Conservation (phyloP, 2,797 vertebrate genomes). For the Streptopelia turtur region DNA sequence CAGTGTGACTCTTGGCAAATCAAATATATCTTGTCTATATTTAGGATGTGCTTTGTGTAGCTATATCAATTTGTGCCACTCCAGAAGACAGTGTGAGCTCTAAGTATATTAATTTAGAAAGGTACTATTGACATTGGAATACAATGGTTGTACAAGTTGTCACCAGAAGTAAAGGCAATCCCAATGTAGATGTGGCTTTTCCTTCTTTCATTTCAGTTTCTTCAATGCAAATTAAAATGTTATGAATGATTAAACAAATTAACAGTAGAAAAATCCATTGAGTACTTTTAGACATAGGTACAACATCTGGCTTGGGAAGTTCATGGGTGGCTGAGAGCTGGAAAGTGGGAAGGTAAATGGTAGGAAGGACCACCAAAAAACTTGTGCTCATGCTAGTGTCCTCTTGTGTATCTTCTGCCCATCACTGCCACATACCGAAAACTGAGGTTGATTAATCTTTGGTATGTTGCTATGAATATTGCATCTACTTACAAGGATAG, state of each 20-base stretch:
- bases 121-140: background rate
- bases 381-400: background rate
- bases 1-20: background rate
- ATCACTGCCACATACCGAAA: background rate
- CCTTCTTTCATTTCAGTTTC: background rate
- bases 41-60: background rate
- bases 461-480: background rate
- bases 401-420: background rate
- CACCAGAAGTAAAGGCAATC: accelerated
- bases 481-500: background rate
- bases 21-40: background rate
- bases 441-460: background rate
- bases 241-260: background rate
- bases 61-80: background rate
- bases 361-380: background rate
- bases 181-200: background rate
- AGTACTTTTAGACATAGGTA: background rate
- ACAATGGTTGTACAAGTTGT: accelerated
- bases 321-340: background rate
- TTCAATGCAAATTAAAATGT: background rate
- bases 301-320: background rate
- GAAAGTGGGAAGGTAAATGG: background rate
- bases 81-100: background rate
- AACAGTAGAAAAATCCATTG: background rate
- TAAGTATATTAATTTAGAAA: background rate